These are phyloP conservation scores for Tetramorium bicarinatum DNA, from an alignment of 2,888 invertebrate genomes.

Conservation along the genomic window DNA sequence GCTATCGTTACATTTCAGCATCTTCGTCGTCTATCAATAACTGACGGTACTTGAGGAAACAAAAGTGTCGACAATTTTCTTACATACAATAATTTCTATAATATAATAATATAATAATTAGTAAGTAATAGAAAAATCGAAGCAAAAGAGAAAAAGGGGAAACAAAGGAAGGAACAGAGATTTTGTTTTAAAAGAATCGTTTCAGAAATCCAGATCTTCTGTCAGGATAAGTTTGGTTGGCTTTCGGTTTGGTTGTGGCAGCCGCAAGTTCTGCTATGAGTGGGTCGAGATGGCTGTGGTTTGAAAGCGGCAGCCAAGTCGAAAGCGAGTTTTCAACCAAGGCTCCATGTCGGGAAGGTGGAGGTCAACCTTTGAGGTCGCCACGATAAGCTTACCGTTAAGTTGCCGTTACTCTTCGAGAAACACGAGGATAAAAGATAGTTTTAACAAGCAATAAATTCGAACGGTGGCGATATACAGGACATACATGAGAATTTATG, in stretches of 20 bases:
- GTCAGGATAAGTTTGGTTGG: conserved; percentile 53
- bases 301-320: conserved; percentile 36
- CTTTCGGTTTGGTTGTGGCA: conserved; percentile 29
- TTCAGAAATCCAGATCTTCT: conserved; percentile 42
- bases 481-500: background rate
- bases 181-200: conserved; percentile 36
- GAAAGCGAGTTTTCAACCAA: conserved; percentile 51
- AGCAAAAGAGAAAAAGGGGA: background rate
- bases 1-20: background rate
- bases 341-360: conserved; percentile 28
- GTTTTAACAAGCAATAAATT: conserved; percentile 36
- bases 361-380: conserved; percentile 46
- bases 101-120: too few species aligned
- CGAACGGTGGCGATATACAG: background rate
- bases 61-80: background rate
- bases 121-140: background rate
- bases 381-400: conserved; percentile 45
- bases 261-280: conserved; percentile 48
- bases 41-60: background rate
- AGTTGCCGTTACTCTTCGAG: conserved; percentile 22
- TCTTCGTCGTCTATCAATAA: background rate
- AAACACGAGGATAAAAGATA: conserved; percentile 16
- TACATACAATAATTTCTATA: background rate
- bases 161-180: background rate
- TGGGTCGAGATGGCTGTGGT: conserved; percentile 57